Percentiles rank a stretch among this genome's conserved stretches.
Conservation (phyloP, 1,140 invertebrate species). For the Orius laevigatus region DNA sequence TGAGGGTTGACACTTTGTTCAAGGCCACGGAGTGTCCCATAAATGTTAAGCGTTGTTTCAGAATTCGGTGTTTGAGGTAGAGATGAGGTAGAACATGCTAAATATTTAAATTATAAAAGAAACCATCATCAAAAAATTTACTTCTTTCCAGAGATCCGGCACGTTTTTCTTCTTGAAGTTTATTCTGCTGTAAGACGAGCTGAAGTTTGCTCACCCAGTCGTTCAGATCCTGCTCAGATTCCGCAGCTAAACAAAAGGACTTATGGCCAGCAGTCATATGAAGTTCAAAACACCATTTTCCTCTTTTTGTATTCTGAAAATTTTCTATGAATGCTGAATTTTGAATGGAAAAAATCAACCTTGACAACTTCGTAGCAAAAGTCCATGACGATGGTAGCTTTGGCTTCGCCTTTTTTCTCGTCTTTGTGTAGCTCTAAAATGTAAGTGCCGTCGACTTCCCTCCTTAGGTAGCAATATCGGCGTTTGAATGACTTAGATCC, state of each 20-base stretch:
- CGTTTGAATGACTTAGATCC: constrained; percentile 81
- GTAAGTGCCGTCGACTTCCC: constrained; percentile 79
- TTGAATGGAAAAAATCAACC: constrained; percentile 28
- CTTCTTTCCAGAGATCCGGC: constrained; percentile 43
- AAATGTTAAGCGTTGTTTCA: constrained; percentile 23
- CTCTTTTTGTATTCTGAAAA: constrained; percentile 62
- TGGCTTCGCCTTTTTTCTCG: constrained; percentile 75
- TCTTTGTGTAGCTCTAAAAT: constrained; percentile 85
- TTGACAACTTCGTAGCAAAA: constrained; percentile 75
- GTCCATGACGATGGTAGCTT: constrained; percentile 84
- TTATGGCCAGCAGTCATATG: constrained; percentile 67
- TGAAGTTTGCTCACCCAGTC: constrained; percentile 65
- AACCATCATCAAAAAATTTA: constrained; percentile 19
- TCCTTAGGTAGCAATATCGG: constrained; percentile 67
- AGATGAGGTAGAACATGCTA: constrained; percentile 27
- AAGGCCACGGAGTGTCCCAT: constrained; percentile 64
- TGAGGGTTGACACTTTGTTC: constrained; percentile 84
- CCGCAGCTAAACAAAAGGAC: constrained; percentile 69
- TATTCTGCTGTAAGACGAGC: constrained; percentile 57
- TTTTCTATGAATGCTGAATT: constrained; percentile 5
- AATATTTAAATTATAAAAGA: not conserved
- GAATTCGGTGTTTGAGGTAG: constrained; percentile 29
- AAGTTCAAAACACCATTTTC: constrained; percentile 75
- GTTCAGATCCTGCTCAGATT: constrained; percentile 66
- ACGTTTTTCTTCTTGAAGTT: constrained; percentile 51